Evolutionary conservation across 2,888 invertebrate genomes (phyloP).

Genomic region (Apotomis capreana): DNA sequence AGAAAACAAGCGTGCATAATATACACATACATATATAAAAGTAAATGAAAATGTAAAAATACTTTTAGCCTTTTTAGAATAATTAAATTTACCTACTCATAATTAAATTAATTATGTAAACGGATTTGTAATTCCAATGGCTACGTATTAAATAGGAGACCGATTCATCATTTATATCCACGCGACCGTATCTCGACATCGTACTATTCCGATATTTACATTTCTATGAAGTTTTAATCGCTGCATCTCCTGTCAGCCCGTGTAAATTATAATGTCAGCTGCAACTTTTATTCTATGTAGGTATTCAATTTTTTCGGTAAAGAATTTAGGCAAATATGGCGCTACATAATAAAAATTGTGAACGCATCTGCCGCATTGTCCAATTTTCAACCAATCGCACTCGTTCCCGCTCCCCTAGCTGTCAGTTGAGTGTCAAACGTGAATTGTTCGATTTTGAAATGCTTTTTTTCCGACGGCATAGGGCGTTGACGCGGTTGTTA

Average conservation of each 20-base stretch:
- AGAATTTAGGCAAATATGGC: constrained; percentile 77
- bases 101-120: constrained; percentile 38
- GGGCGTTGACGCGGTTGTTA: constrained; percentile 77
- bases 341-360: constrained; percentile 60
- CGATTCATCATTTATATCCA: constrained; percentile 25
- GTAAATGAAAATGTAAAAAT: too few relatives aligned
- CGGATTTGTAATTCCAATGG: constrained; percentile 52
- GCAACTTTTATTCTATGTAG: constrained; percentile 54
- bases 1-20: too few relatives aligned
- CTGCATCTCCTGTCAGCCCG: constrained; percentile 68
- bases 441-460: constrained; percentile 72
- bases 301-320: constrained; percentile 65
- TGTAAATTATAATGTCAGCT: constrained; percentile 74
- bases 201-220: constrained; percentile 52
- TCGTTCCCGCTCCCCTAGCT: constrained; percentile 78
- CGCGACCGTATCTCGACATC: constrained; percentile 51
- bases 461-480: constrained; percentile 67
- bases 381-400: constrained; percentile 76
- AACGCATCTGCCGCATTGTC: constrained; percentile 81
- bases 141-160: constrained; percentile 37
- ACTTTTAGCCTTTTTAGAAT: too few relatives aligned
- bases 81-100: too few relatives aligned
- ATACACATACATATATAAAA: too few relatives aligned
- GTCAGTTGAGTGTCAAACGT: constrained; percentile 72
- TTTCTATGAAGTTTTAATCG: constrained; percentile 64